A percentile compares a stretch with the other conserved stretches of the same genome.
Conservation (phyloP, 2,888 invertebrate species). For the Erebia palarica region DNA sequence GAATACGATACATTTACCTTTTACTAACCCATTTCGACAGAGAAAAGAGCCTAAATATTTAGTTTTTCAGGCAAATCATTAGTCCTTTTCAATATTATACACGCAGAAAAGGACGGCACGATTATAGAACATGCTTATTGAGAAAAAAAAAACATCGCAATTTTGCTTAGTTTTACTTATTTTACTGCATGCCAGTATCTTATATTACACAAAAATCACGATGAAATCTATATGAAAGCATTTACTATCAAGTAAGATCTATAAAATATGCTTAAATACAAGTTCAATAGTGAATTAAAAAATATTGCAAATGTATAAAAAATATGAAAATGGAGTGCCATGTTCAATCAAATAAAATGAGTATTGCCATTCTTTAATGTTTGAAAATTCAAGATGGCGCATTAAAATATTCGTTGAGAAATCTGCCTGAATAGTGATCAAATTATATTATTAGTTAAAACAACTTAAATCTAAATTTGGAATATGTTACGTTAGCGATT, state of each 20-base stretch:
- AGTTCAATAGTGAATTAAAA: slow-evolving; percentile 15
- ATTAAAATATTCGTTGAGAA: neutral
- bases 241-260: neutral
- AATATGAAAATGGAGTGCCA: slow-evolving; percentile 59
- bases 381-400: slow-evolving; percentile 15
- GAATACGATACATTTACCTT: slow-evolving; percentile 7
- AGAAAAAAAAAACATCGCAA: neutral
- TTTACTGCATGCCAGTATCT: neutral
- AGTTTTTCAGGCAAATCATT: neutral
- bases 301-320: slow-evolving; percentile 35
- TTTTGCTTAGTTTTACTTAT: neutral
- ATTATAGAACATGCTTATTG: neutral
- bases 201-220: neutral
- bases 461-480: slow-evolving; percentile 24
- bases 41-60: neutral
- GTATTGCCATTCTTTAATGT: slow-evolving; percentile 65
- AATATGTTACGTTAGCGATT: slow-evolving; percentile 1
- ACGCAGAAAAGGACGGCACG: too few relatives aligned
- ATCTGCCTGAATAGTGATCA: neutral
- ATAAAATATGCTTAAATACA: slow-evolving; percentile 1
- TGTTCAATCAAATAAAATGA: slow-evolving; percentile 58
- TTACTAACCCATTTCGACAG: neutral
- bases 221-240: slow-evolving; percentile 1
- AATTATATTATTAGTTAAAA: neutral
- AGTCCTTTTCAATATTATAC: neutral